These are phyloP conservation scores for Sus cebifrons DNA, from an alignment of 2,797 vertebrate genomes.

Conservation along the genomic window DNA sequence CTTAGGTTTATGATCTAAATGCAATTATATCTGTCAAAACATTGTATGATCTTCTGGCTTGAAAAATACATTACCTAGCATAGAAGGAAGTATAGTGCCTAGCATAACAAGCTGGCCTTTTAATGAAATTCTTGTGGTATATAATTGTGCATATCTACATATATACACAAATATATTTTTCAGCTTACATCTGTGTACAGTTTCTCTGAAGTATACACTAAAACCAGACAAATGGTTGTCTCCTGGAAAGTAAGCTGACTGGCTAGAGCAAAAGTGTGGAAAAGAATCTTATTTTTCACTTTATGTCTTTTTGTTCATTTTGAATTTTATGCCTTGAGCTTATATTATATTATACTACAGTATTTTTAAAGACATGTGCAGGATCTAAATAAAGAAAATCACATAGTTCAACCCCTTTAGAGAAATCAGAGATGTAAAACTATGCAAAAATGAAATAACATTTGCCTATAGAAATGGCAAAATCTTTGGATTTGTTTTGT, in stretches of 20 bases:
- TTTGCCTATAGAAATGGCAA: not conserved
- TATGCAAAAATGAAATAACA: not conserved
- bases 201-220: not conserved
- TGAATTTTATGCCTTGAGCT: conserved; percentile 13
- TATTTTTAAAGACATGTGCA: conserved; percentile 19
- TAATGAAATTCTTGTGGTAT: not conserved
- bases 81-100: not conserved
- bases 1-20: conserved; percentile 37
- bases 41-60: not conserved
- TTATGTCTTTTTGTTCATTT: conserved; percentile 51
- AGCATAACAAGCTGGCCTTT: conserved; percentile 17
- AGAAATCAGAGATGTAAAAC: conserved; percentile 39
- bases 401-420: not conserved
- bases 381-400: conserved; percentile 58
- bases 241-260: not conserved
- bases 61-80: not conserved
- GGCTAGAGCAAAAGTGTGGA: not conserved
- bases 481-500: not conserved
- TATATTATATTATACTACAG: not conserved
- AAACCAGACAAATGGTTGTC: not conserved
- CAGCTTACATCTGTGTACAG: not conserved
- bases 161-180: not conserved
- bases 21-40: conserved; percentile 2
- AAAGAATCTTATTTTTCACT: conserved; percentile 9
- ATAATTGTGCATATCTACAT: not conserved